These are phyloP conservation scores for Rotaria macrura DNA, from an alignment of 2,888 invertebrate genomes.

Conservation along the genomic window DNA sequence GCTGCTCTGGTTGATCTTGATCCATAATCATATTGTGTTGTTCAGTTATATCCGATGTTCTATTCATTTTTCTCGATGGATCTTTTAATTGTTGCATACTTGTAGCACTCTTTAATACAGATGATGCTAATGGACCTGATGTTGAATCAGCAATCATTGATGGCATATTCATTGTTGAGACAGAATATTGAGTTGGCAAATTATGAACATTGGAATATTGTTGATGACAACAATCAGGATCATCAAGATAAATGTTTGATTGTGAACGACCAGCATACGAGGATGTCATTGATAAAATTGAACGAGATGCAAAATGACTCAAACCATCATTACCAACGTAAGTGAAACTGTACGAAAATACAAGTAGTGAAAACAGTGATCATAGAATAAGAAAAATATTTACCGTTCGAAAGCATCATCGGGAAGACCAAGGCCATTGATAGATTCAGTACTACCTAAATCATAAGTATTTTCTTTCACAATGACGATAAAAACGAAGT, in stretches of 20 bases:
- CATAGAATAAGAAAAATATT: not conserved
- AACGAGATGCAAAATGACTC: constrained; percentile 6
- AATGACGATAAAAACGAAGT: not conserved
- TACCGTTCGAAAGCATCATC: constrained; percentile 19
- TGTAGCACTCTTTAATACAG: not conserved
- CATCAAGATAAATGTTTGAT: constrained; percentile 13
- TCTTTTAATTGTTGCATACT: constrained; percentile 21
- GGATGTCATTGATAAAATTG: not conserved
- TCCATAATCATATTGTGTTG: not conserved
- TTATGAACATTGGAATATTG: not conserved
- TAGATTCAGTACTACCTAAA: not conserved
- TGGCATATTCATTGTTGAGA: not conserved
- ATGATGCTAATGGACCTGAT: not conserved
- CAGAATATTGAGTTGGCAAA: not conserved
- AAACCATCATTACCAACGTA: not conserved
- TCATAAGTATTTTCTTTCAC: not conserved
- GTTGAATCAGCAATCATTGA: not conserved
- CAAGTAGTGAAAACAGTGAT: not conserved
- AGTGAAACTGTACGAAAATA: not conserved
- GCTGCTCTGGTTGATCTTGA: not conserved
- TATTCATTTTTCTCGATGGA: not conserved
- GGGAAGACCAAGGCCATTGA: not conserved
- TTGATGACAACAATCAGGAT: not conserved
- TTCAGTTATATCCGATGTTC: not conserved
- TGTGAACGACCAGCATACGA: not conserved